phyloP scores from a whole-genome alignment of 2,797 vertebrate genomes.

The Alca torda region DNA sequence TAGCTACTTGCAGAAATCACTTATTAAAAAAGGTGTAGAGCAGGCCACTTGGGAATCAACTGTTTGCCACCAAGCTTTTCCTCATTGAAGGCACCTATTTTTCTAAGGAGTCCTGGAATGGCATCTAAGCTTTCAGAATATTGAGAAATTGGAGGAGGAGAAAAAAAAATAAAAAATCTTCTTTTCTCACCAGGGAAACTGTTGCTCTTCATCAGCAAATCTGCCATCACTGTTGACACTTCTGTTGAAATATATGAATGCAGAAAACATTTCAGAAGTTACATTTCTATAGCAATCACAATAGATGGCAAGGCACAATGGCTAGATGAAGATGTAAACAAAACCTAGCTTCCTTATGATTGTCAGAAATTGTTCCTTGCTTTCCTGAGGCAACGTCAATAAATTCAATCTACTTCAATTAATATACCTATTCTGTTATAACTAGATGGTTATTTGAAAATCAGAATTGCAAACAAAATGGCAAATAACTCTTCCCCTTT shows the following conservation, averaged over 20 bases:
- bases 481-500: not conserved
- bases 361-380: slow-evolving; percentile 3
- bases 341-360: not conserved
- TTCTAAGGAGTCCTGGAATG: not conserved
- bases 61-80: not conserved
- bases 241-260: slow-evolving; percentile 42
- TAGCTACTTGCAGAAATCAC: not conserved
- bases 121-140: slow-evolving; percentile 10
- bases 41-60: not conserved
- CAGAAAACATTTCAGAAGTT: slow-evolving; percentile 40
- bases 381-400: slow-evolving; percentile 21
- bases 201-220: slow-evolving; percentile 43
- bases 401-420: slow-evolving; percentile 19
- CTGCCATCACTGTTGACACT: slow-evolving; percentile 9
- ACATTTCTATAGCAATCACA: slow-evolving; percentile 46
- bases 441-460: not conserved
- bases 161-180: not conserved
- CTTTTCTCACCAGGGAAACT: slow-evolving; percentile 22
- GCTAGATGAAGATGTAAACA: slow-evolving; percentile 28
- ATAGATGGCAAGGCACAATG: slow-evolving; percentile 29
- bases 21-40: not conserved
- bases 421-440: not conserved
- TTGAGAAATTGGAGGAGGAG: not conserved
- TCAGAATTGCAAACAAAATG: not conserved
- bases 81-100: not conserved